Evolutionary conservation across 2,113 vertebrate genomes (phyloP).

Genomic region (Nematolebias whitei): DNA sequence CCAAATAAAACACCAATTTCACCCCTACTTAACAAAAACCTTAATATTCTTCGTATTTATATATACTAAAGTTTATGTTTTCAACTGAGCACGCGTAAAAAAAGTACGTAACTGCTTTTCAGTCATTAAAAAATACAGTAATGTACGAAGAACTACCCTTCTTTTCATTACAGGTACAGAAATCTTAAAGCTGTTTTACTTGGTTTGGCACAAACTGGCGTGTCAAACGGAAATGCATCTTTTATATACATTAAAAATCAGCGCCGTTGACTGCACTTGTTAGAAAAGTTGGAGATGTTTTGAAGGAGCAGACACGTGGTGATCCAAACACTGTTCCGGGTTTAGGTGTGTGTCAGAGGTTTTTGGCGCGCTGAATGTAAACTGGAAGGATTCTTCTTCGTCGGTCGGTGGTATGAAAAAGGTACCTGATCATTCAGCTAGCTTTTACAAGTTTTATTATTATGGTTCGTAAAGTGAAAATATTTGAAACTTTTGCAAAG

Average conservation of each 20-base stretch:
- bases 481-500: background rate
- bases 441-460: background rate
- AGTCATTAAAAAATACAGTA: background rate
- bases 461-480: background rate
- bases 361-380: constrained; percentile 50
- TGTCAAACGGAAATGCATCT: rapidly evolving
- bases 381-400: constrained; percentile 1
- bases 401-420: constrained; percentile 6
- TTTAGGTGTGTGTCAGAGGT: background rate
- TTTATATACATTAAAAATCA: background rate
- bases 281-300: background rate
- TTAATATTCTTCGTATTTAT: too few relatives aligned
- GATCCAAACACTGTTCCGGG: background rate
- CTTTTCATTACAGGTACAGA: background rate
- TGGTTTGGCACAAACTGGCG: background rate
- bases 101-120: too few relatives aligned
- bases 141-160: rapidly evolving
- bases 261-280: background rate
- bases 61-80: too few relatives aligned
- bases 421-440: constrained; percentile 27
- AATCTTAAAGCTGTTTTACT: constrained; percentile 3
- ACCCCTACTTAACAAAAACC: too few relatives aligned
- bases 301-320: background rate
- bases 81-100: too few relatives aligned
- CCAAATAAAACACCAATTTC: background rate